Conservation (phyloP, 2,888 invertebrate species). For the Drosophila robusta region DNA sequence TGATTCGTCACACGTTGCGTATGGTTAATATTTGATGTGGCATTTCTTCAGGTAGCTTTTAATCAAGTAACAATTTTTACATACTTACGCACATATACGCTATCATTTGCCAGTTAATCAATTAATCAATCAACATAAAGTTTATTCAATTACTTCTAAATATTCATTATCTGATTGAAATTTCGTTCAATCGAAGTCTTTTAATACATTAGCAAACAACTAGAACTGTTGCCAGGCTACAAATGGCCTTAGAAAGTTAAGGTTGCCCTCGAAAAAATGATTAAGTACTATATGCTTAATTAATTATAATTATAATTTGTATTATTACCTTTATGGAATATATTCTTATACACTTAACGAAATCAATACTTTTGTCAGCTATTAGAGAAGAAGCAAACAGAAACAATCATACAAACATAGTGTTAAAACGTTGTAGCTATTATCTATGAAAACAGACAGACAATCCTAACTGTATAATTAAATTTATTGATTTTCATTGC, state of each 20-base stretch:
- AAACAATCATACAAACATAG: background rate
- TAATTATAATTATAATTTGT: no score
- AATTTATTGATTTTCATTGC: slow-evolving; percentile 35
- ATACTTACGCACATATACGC: slow-evolving; percentile 23
- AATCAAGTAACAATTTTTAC: slow-evolving; percentile 54
- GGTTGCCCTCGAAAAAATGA: no score
- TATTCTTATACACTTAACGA: no score
- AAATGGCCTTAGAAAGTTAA: no score
- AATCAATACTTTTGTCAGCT: no score
- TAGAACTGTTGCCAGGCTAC: background rate
- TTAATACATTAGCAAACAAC: background rate
- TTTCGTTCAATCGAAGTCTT: slow-evolving; percentile 7
- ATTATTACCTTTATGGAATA: no score
- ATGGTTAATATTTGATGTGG: slow-evolving; percentile 52
- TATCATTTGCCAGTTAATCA: slow-evolving; percentile 39
- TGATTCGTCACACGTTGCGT: slow-evolving; percentile 39
- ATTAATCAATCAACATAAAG: slow-evolving; percentile 70
- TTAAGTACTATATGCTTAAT: no score
- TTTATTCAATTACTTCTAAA: slow-evolving; percentile 24
- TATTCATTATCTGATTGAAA: slow-evolving; percentile 31
- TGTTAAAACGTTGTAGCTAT: background rate
- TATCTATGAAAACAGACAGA: background rate
- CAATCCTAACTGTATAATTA: slow-evolving; percentile 8
- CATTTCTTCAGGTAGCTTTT: slow-evolving; percentile 41
- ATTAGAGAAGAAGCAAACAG: no score